These are phyloP conservation scores for Watersipora subatra DNA, from an alignment of 1,140 invertebrate genomes.

Conservation along the genomic window DNA sequence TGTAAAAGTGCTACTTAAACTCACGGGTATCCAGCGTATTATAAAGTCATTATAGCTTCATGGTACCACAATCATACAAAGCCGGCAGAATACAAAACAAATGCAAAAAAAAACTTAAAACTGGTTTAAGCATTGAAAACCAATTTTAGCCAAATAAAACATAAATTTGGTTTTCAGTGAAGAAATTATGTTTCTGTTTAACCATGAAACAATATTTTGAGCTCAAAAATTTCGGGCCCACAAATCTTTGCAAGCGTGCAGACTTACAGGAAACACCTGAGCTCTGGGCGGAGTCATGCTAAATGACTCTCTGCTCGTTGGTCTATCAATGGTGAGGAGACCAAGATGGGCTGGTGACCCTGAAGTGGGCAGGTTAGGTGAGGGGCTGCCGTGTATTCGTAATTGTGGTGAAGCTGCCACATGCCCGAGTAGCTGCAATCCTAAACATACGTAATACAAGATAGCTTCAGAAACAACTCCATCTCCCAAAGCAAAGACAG, in stretches of 20 bases:
- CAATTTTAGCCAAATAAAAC: not conserved
- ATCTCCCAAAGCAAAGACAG: too few species aligned
- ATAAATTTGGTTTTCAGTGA: not conserved
- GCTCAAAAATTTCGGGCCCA: not conserved
- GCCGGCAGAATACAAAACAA: not conserved
- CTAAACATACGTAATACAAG: not conserved
- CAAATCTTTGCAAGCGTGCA: not conserved
- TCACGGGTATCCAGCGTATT: too few species aligned
- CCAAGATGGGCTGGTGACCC: not conserved
- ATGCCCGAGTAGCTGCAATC: not conserved
- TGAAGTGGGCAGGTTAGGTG: not conserved
- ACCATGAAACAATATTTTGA: too few species aligned
- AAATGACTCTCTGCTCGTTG: not conserved
- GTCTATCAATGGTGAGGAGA: not conserved
- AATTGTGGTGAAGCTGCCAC: not conserved
- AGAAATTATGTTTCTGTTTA: too few species aligned
- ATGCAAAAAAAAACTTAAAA: not conserved
- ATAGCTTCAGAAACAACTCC: too few species aligned
- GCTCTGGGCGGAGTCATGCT: not conserved
- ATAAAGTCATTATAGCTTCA: too few species aligned
- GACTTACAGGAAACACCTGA: not conserved
- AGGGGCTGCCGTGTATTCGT: not conserved
- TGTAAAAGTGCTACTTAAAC: too few species aligned
- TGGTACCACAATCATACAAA: too few species aligned
- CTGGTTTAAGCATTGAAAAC: not conserved